Conservation (phyloP, 2,888 invertebrate species). For the Carterocephalus palaemon region DNA sequence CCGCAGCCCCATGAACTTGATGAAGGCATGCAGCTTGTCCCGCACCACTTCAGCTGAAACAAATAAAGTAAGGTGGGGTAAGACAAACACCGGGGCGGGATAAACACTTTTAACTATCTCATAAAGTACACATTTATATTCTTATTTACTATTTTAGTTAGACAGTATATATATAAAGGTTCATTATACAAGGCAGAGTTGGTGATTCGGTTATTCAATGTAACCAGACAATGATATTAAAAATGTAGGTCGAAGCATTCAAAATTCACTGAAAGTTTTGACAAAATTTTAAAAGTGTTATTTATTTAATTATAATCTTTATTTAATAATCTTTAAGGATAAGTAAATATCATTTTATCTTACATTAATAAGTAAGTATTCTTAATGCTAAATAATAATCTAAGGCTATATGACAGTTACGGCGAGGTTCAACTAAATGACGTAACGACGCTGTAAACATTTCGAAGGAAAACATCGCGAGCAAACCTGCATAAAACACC, state of each 20-base stretch:
- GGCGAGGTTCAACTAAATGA: background rate
- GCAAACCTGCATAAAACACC: background rate
- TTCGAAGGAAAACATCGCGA: background rate
- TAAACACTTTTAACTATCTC: too few species aligned
- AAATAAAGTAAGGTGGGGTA: background rate
- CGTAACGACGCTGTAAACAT: background rate
- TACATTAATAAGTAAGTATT: background rate
- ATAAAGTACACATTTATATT: too few species aligned
- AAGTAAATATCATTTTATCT: background rate
- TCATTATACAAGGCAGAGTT: too few species aligned
- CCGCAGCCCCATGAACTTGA: constrained; percentile 23
- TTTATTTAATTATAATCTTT: background rate
- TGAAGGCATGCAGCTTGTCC: constrained; percentile 7
- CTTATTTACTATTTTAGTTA: too few species aligned
- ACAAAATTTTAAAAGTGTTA: background rate
- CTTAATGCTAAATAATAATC: background rate
- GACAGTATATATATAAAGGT: too few species aligned
- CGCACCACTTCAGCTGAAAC: constrained; percentile 25
- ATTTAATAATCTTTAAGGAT: background rate
- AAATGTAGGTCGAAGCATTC: background rate
- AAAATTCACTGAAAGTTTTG: background rate
- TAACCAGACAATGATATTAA: background rate
- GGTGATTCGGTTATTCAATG: too few species aligned
- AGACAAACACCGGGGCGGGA: too few species aligned
- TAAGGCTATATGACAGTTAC: background rate